Base-by-base conservation (phyloP, 2,888 invertebrate genomes). In the Chrysotoxum bicinctum region DNA sequence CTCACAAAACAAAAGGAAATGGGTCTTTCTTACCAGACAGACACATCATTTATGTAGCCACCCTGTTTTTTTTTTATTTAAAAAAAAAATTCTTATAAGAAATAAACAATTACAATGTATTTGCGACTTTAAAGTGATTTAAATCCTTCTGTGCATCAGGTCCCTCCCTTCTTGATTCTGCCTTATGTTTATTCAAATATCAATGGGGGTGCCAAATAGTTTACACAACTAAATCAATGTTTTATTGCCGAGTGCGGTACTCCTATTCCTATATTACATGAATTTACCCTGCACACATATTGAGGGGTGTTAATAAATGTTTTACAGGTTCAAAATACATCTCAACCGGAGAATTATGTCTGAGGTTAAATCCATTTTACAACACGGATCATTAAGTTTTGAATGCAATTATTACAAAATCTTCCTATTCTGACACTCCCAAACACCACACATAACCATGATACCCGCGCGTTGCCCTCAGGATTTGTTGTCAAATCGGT, bases 301-400 rank as follows among this genome's bases (percentile, higher is more conserved):
- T 66, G 37, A 74, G 19, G 85, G 72, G 68, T 76, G 72, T 68
- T 69, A 76, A 80, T 80, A 60, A 72, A 72, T 35, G 66, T 50
- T 66, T n/a, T 60, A 72, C 64, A 81, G 81, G 81, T 85, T 76
- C 73, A 60, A 54, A 37, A 58, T 35, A 56, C 72, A 78, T 56
- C n/a, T 54, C 37, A 68, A 37, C 73, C 45, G 68, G 40, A 68
- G 68, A 78, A 74, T 83, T 83, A 83, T 73, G 76, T 76, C 72
- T 76, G 76, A 73, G 85, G 73, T 85, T 86, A 86, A 70, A 86
- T 86, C 77, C 58, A 64, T 77, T 86, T 78, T 82, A 70, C 73
- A 81, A 86, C 76, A 86, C 76, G 86, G 73, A 86, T 86, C 86
- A 86, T 86, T 86, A 86, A 86, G 77, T 86, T 86, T 86, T 77